Conservation (phyloP, 2,113 vertebrate genomes). For the Petroica traversi region DNA sequence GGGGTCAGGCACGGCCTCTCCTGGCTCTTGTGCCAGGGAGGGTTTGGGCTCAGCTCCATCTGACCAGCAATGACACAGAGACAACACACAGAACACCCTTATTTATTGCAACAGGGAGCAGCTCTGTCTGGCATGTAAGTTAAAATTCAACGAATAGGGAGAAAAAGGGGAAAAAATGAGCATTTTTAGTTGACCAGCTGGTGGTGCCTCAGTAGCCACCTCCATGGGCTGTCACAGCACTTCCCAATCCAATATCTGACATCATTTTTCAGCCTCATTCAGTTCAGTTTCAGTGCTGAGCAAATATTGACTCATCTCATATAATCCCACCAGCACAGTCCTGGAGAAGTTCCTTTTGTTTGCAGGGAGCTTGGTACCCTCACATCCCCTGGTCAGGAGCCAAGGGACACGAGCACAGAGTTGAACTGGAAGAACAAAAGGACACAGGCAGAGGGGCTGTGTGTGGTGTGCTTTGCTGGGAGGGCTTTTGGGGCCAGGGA, state of each 20-base stretch:
- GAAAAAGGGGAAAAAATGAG: background rate
- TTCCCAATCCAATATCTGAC: background rate
- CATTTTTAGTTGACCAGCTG: background rate
- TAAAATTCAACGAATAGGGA: background rate
- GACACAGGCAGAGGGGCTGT: background rate
- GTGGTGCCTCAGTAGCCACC: background rate
- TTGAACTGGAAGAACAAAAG: background rate
- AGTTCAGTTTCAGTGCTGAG: background rate
- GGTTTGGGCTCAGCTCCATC: background rate
- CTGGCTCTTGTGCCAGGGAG: background rate
- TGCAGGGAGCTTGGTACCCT: background rate
- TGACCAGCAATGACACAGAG: background rate
- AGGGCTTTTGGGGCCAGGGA: background rate
- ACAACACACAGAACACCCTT: background rate
- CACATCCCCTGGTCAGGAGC: background rate
- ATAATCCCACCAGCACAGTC: background rate
- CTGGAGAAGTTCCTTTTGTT: background rate
- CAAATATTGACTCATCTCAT: background rate
- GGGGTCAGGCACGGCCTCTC: background rate
- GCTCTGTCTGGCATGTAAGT: rapidly evolving
- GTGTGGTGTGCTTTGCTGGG: background rate
- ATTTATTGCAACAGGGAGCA: background rate
- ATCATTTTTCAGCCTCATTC: background rate
- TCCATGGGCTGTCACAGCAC: background rate
- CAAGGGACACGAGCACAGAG: background rate